Evolutionary conservation across 92 coral and sea anemone genomes (phyloP).

Genomic region (Ricordea florida): DNA sequence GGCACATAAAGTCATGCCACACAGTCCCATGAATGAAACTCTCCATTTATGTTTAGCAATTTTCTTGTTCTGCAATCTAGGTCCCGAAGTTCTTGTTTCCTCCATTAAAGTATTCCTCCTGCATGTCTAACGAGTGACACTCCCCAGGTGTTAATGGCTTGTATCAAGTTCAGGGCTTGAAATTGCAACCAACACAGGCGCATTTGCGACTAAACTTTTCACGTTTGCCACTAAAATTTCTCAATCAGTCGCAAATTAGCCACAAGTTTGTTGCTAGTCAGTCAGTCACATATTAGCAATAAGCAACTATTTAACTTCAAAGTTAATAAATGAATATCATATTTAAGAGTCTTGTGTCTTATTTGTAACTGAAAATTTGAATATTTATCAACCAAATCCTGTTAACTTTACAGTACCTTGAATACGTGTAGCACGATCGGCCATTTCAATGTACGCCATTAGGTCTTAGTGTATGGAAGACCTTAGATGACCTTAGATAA

Average conservation of each 20-base stretch:
- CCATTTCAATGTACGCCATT: no score
- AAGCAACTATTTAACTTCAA: constrained; percentile 3
- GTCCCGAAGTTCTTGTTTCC: no score
- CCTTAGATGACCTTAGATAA: no score
- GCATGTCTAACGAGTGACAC: no score
- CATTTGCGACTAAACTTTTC: no score
- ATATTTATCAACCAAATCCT: constrained; percentile 1
- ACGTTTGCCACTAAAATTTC: constrained; percentile 8
- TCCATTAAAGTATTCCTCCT: no score
- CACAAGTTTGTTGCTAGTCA: background rate
- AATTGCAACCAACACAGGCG: constrained; percentile 16
- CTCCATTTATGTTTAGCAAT: no score
- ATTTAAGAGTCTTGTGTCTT: constrained; percentile 24
- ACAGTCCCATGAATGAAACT: no score
- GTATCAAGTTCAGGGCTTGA: constrained; percentile 30
- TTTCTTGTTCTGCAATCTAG: no score
- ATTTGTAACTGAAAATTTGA: constrained; percentile 5
- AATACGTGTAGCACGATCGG: background rate
- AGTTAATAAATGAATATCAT: constrained; percentile 16
- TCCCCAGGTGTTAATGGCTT: no score
- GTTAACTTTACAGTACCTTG: constrained; percentile 18
- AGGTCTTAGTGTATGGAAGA: no score
- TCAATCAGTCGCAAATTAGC: background rate
- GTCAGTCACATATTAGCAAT: background rate
- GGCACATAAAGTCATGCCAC: no score